Conservation (phyloP, 2,113 vertebrate genomes). For the Solea solea region DNA sequence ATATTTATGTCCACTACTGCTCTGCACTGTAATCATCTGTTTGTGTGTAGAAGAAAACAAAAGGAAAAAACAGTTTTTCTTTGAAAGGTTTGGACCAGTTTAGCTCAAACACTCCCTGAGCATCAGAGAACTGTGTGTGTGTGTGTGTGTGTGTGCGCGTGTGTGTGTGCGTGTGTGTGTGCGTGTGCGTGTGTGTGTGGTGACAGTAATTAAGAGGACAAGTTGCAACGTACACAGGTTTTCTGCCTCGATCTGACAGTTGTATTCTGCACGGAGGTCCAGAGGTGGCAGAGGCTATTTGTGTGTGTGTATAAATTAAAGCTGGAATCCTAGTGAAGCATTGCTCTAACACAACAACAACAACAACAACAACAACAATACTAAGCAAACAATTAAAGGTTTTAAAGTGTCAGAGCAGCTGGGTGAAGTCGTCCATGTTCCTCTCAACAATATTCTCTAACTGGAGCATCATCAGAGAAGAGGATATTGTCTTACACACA, state of each 20-base stretch:
- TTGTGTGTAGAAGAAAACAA: too few relatives aligned
- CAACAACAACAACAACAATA: background rate
- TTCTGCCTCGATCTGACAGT: conserved; percentile 45
- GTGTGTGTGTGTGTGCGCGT: conserved; percentile 14
- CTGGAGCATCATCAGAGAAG: conserved; percentile 55
- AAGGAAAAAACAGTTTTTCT: too few relatives aligned
- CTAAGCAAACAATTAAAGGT: conserved; percentile 34
- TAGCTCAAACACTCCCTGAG: background rate
- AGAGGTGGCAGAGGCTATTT: conserved; percentile 3
- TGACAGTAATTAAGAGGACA: conserved; percentile 65
- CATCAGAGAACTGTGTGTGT: background rate
- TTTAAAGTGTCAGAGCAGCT: background rate
- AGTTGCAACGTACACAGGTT: conserved; percentile 52
- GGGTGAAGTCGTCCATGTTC: conserved; percentile 12
- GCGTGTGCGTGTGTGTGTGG: background rate
- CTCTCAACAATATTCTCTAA: conserved; percentile 14
- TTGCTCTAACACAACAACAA: conserved; percentile 7
- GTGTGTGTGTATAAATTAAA: conserved; percentile 20
- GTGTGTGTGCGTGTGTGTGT: conserved; percentile 18
- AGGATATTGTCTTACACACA: conserved; percentile 40
- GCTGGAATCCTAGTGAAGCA: conserved; percentile 15
- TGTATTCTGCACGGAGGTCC: conserved; percentile 50
- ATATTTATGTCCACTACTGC: too few relatives aligned
- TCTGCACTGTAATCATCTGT: too few relatives aligned
- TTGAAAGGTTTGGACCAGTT: background rate